Evolutionary conservation across 92 coral and sea anemone genomes (phyloP).

Genomic region (Epizoanthus illoricatus): DNA sequence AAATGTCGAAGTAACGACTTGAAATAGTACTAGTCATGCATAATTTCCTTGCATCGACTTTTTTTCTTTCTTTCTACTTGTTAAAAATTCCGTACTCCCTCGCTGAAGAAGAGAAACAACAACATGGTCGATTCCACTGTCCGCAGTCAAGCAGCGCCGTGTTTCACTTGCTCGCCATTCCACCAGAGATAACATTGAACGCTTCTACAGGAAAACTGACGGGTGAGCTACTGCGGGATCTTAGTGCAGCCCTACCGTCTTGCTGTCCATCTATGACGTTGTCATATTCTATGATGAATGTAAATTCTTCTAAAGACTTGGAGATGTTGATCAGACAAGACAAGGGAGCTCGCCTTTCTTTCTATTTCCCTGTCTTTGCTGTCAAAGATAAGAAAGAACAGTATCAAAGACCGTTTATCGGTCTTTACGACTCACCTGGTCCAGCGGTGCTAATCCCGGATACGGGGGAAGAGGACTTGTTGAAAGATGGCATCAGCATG

Average conservation of each 20-base stretch:
- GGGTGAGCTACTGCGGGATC: too few relatives aligned
- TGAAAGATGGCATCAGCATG: too few relatives aligned
- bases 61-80: background rate
- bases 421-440: too few relatives aligned
- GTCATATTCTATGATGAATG: too few relatives aligned
- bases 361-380: constrained; percentile 28
- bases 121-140: background rate
- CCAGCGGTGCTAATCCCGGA: too few relatives aligned
- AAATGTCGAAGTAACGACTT: background rate
- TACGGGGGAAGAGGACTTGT: too few relatives aligned
- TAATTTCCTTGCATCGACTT: background rate
- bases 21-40: background rate
- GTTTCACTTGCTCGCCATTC: too few relatives aligned
- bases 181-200: too few relatives aligned
- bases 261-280: too few relatives aligned
- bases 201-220: too few relatives aligned
- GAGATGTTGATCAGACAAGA: constrained; percentile 23
- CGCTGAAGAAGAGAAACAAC: background rate
- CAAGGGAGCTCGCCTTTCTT: constrained; percentile 7
- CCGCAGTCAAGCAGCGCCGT: too few relatives aligned
- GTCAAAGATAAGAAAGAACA: background rate
- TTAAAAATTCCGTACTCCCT: background rate
- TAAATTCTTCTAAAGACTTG: constrained; percentile 1
- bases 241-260: too few relatives aligned
- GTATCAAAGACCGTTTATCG: constrained; percentile 21